These are phyloP conservation scores for Kryptolebias ocellatus DNA, from an alignment of 2,797 vertebrate genomes.

Conservation along the genomic window DNA sequence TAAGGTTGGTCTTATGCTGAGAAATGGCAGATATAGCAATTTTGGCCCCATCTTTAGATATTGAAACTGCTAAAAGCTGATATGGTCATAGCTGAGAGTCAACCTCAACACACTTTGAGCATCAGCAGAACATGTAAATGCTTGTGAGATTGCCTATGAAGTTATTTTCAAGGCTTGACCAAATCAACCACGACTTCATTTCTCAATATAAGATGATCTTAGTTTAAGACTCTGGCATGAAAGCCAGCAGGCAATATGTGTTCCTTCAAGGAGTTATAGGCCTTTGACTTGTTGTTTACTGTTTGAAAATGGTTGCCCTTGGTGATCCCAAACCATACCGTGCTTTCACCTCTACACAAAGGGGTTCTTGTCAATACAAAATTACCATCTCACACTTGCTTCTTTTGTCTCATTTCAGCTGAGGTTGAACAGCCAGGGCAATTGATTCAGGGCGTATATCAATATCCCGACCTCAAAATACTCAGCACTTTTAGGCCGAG, in stretches of 20 bases:
- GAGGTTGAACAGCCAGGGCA: constrained; percentile 53
- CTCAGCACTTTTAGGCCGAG: constrained; percentile 63
- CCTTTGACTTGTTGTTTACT: constrained; percentile 21
- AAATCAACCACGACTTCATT: no score
- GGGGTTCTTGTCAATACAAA: constrained; percentile 51
- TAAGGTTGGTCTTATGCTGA: no score
- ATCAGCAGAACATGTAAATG: no score
- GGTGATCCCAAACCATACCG: constrained; percentile 36
- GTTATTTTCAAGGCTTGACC: constrained; percentile 8
- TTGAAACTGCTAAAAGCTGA: no score
- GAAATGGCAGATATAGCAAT: no score
- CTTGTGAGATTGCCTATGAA: neutral
- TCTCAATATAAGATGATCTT: no score
- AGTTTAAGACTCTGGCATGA: no score
- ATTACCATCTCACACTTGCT: constrained; percentile 56
- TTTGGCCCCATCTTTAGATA: no score
- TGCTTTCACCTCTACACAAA: constrained; percentile 6
- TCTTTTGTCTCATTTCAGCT: constrained; percentile 62
- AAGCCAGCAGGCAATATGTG: no score
- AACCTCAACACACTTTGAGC: no score
- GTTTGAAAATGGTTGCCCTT: constrained; percentile 53
- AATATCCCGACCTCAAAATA: constrained; percentile 54
- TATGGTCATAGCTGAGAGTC: no score
- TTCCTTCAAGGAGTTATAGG: no score
- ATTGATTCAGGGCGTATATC: constrained; percentile 63